These are phyloP conservation scores for Bufo bufo DNA, from an alignment of 2,113 vertebrate genomes.

Conservation along the genomic window DNA sequence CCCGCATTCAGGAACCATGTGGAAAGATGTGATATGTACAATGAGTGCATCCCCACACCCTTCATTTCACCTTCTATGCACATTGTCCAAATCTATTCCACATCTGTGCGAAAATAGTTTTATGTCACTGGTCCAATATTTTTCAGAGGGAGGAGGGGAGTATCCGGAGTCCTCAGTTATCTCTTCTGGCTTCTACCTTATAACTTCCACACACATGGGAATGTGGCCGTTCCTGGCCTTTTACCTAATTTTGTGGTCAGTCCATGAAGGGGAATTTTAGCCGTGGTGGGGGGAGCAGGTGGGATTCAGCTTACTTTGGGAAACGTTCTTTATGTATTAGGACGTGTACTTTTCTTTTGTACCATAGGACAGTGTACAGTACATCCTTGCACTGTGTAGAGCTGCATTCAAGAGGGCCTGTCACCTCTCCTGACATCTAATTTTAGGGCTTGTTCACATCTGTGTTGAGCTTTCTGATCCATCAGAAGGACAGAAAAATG, in stretches of 20 bases:
- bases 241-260: neutral
- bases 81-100: constrained; percentile 41
- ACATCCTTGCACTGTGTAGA: too few relatives aligned
- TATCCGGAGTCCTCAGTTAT: neutral
- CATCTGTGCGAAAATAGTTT: constrained; percentile 51
- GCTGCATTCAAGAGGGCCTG: too few relatives aligned
- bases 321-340: neutral
- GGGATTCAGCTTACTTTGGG: neutral
- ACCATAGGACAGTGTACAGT: neutral
- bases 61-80: constrained; percentile 47
- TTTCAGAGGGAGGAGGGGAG: neutral
- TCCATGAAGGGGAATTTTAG: neutral
- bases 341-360: neutral
- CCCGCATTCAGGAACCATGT: constrained; percentile 15
- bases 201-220: neutral
- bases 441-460: too few relatives aligned
- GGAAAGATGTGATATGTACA: constrained; percentile 27
- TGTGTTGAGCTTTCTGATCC: too few relatives aligned
- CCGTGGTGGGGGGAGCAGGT: neutral
- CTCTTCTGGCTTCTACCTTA: neutral
- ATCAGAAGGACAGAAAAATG: too few relatives aligned
- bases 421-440: too few relatives aligned
- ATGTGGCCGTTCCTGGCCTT: neutral
- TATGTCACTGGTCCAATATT: constrained; percentile 35
- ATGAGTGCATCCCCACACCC: constrained; percentile 44